These are phyloP conservation scores for Drosophila tsacasi DNA, from an alignment of 1,140 invertebrate genomes.

Conservation along the genomic window DNA sequence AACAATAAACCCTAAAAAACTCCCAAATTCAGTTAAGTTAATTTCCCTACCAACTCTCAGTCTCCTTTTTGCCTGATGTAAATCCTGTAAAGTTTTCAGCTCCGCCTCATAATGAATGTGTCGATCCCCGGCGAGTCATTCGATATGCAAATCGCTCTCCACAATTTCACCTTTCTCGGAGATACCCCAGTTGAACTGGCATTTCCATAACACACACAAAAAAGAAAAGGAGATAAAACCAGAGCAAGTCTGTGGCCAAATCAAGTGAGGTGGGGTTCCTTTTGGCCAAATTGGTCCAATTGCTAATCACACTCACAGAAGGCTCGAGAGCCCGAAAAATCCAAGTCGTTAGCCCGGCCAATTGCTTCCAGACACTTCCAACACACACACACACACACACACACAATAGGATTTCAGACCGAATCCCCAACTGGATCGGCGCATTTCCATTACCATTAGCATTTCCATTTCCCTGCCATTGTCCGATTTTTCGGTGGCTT, in stretches of 20 bases:
- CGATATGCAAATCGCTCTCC: constrained; percentile 30
- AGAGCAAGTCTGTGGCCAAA: constrained; percentile 13
- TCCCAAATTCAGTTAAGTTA: too few relatives aligned
- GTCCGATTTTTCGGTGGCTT: constrained; percentile 53
- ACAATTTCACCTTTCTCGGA: constrained; percentile 32
- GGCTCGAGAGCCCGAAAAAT: constrained; percentile 15
- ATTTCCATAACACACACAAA: constrained; percentile 30
- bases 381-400: neutral
- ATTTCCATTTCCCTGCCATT: constrained; percentile 48
- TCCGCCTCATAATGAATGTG: constrained; percentile 18
- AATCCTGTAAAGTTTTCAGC: neutral
- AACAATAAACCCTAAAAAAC: neutral
- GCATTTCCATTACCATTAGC: constrained; percentile 43
- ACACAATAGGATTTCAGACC: constrained; percentile 19
- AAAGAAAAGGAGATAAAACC: constrained; percentile 1
- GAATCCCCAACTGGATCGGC: constrained; percentile 3
- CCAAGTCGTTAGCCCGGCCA: constrained; percentile 50
- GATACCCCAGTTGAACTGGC: neutral
- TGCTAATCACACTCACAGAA: constrained; percentile 47
- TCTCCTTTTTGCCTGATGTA: neutral
- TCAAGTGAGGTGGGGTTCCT: constrained; percentile 1
- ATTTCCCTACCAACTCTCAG: neutral
- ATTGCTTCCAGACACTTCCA: constrained; percentile 40
- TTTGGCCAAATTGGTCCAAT: constrained; percentile 47
- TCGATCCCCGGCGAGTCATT: constrained; percentile 20